Percentiles rank a stretch among this genome's conserved stretches.
These are phyloP conservation scores for Morpho helenor DNA, from an alignment of 2,888 invertebrate species.

Conservation along the genomic window DNA sequence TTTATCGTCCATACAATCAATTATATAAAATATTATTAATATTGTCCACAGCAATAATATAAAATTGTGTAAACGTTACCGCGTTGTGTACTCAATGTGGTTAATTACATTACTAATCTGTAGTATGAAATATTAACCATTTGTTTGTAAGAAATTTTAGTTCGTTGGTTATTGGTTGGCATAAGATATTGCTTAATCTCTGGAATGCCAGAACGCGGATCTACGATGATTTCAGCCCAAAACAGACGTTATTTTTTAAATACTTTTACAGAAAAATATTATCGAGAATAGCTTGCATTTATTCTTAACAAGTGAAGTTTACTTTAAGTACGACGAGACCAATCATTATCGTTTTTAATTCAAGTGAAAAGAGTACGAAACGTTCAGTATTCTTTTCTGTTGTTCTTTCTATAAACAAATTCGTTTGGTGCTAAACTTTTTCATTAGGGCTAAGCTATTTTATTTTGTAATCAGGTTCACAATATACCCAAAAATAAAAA, in stretches of 20 bases:
- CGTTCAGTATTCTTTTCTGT: too few species aligned
- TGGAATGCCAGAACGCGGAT: too few species aligned
- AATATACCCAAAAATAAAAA: too few species aligned
- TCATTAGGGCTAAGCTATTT: not conserved
- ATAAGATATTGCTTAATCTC: not conserved
- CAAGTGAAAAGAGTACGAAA: too few species aligned
- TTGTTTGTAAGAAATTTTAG: constrained; percentile 6
- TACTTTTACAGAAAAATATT: too few species aligned
- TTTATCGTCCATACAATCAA: constrained; percentile 1
- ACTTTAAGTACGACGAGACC: too few species aligned
- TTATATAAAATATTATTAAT: constrained; percentile 4
- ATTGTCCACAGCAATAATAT: not conserved
- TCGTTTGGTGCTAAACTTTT: too few species aligned
- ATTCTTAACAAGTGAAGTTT: not conserved
- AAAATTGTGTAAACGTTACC: not conserved
- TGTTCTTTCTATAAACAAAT: too few species aligned
- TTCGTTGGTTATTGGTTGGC: constrained; percentile 7
- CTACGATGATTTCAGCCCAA: too few species aligned
- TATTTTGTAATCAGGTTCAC: not conserved
- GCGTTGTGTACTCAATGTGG: not conserved
- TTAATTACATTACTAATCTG: constrained; percentile 4
- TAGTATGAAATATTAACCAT: constrained; percentile 8
- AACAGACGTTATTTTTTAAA: too few species aligned
- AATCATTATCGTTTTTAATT: too few species aligned
- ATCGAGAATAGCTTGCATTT: too few species aligned